Evolutionary conservation across 2,113 vertebrate genomes (phyloP).

Genomic region (Anarhynchus alexandrinus): DNA sequence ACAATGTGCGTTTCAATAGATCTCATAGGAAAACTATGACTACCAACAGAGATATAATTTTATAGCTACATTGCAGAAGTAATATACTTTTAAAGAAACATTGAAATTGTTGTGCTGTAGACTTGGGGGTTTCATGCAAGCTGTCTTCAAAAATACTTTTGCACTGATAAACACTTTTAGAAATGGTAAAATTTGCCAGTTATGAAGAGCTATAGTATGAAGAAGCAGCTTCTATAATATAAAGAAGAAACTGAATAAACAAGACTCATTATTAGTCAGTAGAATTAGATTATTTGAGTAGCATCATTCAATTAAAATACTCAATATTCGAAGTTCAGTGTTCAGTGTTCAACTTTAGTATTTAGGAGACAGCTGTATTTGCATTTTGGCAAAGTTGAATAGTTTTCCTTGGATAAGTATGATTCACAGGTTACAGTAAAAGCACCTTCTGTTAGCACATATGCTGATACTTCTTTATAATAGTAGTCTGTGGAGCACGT

Average conservation of each 20-base stretch:
- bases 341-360: not conserved
- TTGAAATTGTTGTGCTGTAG: not conserved
- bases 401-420: not conserved
- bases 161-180: not conserved
- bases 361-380: not conserved
- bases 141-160: not conserved
- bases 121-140: not conserved
- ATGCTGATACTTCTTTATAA: not conserved
- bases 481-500: not conserved
- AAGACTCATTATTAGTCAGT: not conserved
- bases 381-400: not conserved
- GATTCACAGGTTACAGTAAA: not conserved
- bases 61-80: not conserved
- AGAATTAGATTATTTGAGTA: not conserved
- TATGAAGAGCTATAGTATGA: not conserved
- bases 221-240: not conserved
- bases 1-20: not conserved
- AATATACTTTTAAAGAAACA: not conserved
- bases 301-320: not conserved
- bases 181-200: not conserved
- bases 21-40: not conserved
- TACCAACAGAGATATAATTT: not conserved
- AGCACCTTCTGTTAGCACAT: not conserved
- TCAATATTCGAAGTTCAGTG: not conserved
- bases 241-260: not conserved